Evolutionary conservation across 1,140 invertebrate genomes (phyloP).

Genomic region (Anagrus nilaparvatae): DNA sequence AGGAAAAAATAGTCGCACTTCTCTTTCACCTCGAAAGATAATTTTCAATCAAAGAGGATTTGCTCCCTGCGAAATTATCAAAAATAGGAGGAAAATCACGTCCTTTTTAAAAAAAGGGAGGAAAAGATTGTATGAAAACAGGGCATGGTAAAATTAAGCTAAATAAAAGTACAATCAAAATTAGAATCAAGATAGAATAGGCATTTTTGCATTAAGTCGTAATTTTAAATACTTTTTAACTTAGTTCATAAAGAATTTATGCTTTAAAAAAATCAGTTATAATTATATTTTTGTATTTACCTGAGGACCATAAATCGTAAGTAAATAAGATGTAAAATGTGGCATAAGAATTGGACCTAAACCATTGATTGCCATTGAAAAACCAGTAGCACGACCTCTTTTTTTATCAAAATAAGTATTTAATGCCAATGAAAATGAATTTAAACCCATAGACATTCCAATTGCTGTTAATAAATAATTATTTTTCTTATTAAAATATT

Average conservation of each 20-base stretch:
- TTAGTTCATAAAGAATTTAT: too few relatives aligned
- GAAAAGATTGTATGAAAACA: too few relatives aligned
- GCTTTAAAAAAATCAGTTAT: conserved; percentile 47
- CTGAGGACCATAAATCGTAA: conserved; percentile 46
- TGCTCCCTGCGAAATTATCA: too few relatives aligned
- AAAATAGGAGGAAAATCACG: too few relatives aligned
- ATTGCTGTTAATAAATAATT: conserved; percentile 42
- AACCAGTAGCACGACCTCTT: conserved; percentile 56
- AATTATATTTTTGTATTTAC: conserved; percentile 39
- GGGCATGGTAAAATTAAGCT: too few relatives aligned
- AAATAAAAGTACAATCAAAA: too few relatives aligned
- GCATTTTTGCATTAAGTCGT: too few relatives aligned
- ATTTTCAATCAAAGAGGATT: too few relatives aligned
- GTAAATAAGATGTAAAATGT: conserved; percentile 49
- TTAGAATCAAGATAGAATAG: too few relatives aligned
- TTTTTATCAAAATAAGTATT: conserved; percentile 60
- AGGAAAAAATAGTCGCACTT: not conserved
- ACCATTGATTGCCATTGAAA: conserved; percentile 59
- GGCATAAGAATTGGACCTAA: conserved; percentile 66
- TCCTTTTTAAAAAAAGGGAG: too few relatives aligned
- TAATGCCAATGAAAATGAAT: conserved; percentile 59
- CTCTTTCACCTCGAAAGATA: too few relatives aligned
- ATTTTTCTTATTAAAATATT: conserved; percentile 1
- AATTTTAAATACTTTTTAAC: too few relatives aligned
- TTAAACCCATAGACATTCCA: conserved; percentile 52